A percentile compares a stretch with the other conserved stretches of the same genome.
Evolutionary conservation across 2,888 invertebrate species (phyloP).

Genomic region (Dusona sp.): DNA sequence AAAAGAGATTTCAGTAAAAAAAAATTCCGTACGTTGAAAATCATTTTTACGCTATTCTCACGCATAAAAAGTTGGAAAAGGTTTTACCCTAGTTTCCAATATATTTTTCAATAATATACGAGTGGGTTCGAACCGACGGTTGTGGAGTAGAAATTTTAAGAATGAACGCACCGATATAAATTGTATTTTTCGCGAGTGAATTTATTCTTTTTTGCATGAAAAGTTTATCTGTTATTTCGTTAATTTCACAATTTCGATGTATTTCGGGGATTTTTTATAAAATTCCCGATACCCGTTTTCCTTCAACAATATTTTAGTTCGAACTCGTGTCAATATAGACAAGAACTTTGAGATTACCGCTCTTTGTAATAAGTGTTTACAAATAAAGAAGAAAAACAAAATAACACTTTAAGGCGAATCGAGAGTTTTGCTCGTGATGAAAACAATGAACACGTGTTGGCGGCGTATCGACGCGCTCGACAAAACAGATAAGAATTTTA

Average conservation of each 20-base stretch:
- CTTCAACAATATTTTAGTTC: neutral
- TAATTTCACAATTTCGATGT: neutral
- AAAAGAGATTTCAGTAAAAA: no score
- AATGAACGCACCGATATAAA: neutral
- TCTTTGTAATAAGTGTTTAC: neutral
- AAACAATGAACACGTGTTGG: conserved; percentile 51
- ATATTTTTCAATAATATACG: neutral
- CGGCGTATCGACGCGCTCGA: conserved; percentile 52
- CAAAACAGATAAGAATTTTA: conserved; percentile 70
- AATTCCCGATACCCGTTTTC: neutral
- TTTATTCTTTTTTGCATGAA: neutral
- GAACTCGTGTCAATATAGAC: neutral
- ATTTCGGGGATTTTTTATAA: neutral
- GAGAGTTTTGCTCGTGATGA: conserved; percentile 23
- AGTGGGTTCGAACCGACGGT: neutral
- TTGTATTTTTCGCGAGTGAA: neutral
- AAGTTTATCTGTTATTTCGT: neutral
- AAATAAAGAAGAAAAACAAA: conserved; percentile 19
- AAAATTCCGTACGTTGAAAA: no score
- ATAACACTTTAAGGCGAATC: conserved; percentile 40
- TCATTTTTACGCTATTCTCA: no score
- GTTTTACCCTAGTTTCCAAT: no score
- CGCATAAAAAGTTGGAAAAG: no score
- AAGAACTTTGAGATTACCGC: neutral
- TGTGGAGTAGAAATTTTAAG: neutral